phyloP scores from a whole-genome alignment of 2,888 invertebrate genomes.

The Pterobdella sp. region DNA sequence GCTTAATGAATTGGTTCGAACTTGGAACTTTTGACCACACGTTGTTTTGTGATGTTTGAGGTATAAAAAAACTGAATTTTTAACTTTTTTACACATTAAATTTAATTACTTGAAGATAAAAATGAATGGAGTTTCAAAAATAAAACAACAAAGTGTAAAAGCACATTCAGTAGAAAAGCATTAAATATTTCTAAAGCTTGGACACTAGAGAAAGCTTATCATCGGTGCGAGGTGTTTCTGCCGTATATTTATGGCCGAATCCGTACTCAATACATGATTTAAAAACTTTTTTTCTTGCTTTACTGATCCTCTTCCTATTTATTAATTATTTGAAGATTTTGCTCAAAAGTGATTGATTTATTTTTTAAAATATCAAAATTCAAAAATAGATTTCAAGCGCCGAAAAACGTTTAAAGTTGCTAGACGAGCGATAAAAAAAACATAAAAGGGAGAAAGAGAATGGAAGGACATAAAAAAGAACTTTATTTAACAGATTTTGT shows the following conservation, averaged over 20 bases:
- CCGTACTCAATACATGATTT: not conserved
- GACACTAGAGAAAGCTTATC: not conserved
- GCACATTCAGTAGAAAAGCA: not conserved
- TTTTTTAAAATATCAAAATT: too few relatives aligned
- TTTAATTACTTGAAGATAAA: too few relatives aligned
- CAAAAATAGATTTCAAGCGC: too few relatives aligned
- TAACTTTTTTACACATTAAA: too few relatives aligned
- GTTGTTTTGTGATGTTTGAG: too few relatives aligned
- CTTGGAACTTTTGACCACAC: too few relatives aligned
- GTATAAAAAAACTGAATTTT: too few relatives aligned
- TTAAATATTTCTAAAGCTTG: conserved; percentile 11
- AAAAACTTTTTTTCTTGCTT: not conserved
- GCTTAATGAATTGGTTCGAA: too few relatives aligned
- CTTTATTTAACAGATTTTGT: not conserved
- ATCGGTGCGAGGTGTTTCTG: not conserved
- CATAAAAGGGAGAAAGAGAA: not conserved
- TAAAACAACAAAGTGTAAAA: not conserved
- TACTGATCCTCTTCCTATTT: too few relatives aligned
- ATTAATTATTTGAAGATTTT: not conserved
- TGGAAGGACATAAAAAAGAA: not conserved
- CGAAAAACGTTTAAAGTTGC: too few relatives aligned
- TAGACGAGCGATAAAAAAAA: not conserved
- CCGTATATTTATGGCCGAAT: not conserved
- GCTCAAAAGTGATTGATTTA: not conserved
- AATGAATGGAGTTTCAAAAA: not conserved